Percentiles rank a stretch among this genome's conserved stretches.
Conservation (phyloP, 2,113 vertebrate genomes). For the Bambusicola thoracicus region DNA sequence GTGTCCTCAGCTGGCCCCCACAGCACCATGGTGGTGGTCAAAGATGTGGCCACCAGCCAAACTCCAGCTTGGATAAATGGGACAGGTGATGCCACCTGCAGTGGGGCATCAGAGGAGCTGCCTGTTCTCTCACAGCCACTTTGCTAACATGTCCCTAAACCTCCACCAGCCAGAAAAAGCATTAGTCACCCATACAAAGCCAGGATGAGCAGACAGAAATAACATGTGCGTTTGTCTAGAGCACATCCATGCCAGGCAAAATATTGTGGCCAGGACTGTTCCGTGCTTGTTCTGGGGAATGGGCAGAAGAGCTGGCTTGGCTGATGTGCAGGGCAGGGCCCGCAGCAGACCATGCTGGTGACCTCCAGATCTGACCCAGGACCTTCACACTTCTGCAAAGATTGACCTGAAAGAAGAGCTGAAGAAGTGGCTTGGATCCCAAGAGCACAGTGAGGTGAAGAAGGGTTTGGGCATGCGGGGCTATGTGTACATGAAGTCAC, state of each 20-base stretch:
- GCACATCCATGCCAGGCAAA: slow-evolving; percentile 40
- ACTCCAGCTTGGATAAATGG: neutral
- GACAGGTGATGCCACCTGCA: neutral
- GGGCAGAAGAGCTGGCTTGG: neutral
- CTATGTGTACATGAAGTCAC: neutral
- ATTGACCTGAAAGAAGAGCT: neutral
- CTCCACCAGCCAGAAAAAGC: slow-evolving; percentile 41
- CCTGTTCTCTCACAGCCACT: neutral
- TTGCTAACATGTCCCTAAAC: slow-evolving; percentile 31
- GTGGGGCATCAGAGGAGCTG: neutral
- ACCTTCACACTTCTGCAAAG: accelerated
- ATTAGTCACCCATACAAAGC: slow-evolving; percentile 40
- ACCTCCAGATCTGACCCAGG: neutral
- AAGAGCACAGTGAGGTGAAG: neutral
- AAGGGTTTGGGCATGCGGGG: neutral
- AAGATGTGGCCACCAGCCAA: accelerated
- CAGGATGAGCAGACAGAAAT: slow-evolving; percentile 61
- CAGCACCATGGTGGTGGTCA: neutral
- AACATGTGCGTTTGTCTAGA: slow-evolving; percentile 22
- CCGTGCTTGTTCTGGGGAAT: neutral
- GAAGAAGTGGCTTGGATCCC: neutral
- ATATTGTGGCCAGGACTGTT: neutral
- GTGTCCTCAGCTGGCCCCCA: neutral
- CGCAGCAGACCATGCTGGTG: neutral
- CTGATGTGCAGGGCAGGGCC: neutral